Base-by-base conservation (phyloP, 2,888 invertebrate species). In the Mythimna loreyi region DNA sequence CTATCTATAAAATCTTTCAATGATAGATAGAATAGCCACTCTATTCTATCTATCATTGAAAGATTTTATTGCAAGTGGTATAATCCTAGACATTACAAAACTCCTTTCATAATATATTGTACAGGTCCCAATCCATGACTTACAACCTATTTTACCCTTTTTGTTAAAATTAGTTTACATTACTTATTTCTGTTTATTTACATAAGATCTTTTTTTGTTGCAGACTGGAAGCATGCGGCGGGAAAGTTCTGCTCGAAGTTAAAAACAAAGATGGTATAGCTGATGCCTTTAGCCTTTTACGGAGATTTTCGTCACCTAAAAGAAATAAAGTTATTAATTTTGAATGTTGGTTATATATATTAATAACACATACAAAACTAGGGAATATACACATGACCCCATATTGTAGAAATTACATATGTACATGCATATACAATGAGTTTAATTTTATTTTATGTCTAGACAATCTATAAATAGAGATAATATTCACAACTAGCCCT, bases 191-290 rank as follows among this genome's bases (percentile, higher is more conserved):
- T 19, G 2, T 40, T 49, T 59, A 21, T 40, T 71, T 67, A 58
- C 56, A 40, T 71, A 25, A 4, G 9, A 36, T 65, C 6, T 49
- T 64, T 8, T 47, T 71, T 49, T 25, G 40, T 61, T 16, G 49
- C 59, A 11, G 4, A 13, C 25, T 19, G 16, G 60, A 60, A 5
- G 30, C 16, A 1, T 21, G 21, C 0, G 25, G 23, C 6, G 16
- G 6, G 4, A 25, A 19, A 13, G n/a, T 19, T 9, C 19, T 68
- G 40, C 68, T 49, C 0, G 30, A 36, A 21, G 16, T 71, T 60
- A 19, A 30, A 71, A 68, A 68, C 19, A 40, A 1, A 21, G 72
- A 71, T 1, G 72, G 68, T 59, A 71, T 61, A 40, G 71, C 60
- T 7, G 49, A 71, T 40, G 60, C 49, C 40, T 40, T 71, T 21